Conservation (phyloP, 2,888 invertebrate species). For the Drosophila anomelani region DNA sequence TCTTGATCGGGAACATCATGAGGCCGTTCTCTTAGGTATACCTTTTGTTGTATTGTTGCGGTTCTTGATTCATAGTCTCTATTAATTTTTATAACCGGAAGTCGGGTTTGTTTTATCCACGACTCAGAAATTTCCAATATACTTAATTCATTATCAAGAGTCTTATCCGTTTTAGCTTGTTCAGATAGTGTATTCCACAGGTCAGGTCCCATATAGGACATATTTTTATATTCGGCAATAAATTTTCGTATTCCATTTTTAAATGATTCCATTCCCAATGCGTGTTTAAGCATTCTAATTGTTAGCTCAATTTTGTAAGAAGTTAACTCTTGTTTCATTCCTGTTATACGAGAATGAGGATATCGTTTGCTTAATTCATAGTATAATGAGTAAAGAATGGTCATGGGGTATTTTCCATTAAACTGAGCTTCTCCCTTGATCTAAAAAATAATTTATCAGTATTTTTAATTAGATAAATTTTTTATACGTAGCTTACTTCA, state of each 20-base stretch:
- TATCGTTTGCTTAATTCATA: constrained; percentile 92
- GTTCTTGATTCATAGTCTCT: constrained; percentile 89
- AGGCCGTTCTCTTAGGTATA: constrained; percentile 90
- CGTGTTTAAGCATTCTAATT: constrained; percentile 95
- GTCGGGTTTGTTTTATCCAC: constrained; percentile 93
- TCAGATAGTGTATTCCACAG: constrained; percentile 91
- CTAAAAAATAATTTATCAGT: constrained; percentile 82
- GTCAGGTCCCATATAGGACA: constrained; percentile 91
- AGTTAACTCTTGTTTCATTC: constrained; percentile 89
- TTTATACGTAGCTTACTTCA: constrained; percentile 85
- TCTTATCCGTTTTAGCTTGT: constrained; percentile 87
- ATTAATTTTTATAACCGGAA: constrained; percentile 90
- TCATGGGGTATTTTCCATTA: constrained; percentile 93
- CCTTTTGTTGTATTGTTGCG: constrained; percentile 87
- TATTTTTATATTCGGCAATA: constrained; percentile 88
- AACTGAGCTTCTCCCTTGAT: constrained; percentile 89
- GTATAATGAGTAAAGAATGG: constrained; percentile 90
- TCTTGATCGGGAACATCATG: constrained; percentile 90
- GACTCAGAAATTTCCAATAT: constrained; percentile 90
- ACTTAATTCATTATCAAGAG: constrained; percentile 86
- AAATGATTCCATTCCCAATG: constrained; percentile 91
- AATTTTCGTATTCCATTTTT: constrained; percentile 89
- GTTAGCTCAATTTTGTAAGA: constrained; percentile 91
- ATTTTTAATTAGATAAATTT: background rate
- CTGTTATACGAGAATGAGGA: constrained; percentile 91